These are phyloP conservation scores for Alethe diademata DNA, from an alignment of 2,113 vertebrate species.

Conservation along the genomic window DNA sequence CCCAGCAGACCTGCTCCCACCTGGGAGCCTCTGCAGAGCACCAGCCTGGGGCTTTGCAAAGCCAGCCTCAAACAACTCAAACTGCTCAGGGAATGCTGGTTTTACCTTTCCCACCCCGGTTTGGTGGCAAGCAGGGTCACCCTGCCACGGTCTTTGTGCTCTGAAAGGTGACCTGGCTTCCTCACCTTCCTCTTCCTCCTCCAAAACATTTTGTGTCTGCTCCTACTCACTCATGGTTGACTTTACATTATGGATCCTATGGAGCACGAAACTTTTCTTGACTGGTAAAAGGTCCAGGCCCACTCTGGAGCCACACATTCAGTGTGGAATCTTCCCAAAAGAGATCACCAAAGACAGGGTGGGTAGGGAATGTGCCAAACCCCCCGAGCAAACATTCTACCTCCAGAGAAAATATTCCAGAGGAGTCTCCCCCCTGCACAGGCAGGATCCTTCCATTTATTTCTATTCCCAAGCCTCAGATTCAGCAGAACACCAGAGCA, in stretches of 20 bases:
- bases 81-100: background rate
- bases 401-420: background rate
- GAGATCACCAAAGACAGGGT: background rate
- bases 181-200: background rate
- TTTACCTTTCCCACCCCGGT: background rate
- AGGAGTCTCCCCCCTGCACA: background rate
- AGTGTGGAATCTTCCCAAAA: background rate
- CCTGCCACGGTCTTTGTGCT: background rate
- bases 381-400: background rate
- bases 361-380: background rate
- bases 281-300: background rate
- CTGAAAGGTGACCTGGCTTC: background rate
- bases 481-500: slow-evolving; percentile 30
- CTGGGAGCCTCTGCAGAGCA: background rate
- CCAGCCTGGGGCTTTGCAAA: fast-evolving
- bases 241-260: background rate
- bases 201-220: background rate
- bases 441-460: background rate
- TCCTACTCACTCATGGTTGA: background rate
- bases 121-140: fast-evolving
- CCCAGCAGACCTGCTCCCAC: background rate
- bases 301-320: background rate
- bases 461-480: slow-evolving; percentile 3
- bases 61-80: background rate
- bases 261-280: background rate